Evolutionary conservation across 2,797 vertebrate genomes (phyloP).

Genomic region (Melanotaenia maccullochi): DNA sequence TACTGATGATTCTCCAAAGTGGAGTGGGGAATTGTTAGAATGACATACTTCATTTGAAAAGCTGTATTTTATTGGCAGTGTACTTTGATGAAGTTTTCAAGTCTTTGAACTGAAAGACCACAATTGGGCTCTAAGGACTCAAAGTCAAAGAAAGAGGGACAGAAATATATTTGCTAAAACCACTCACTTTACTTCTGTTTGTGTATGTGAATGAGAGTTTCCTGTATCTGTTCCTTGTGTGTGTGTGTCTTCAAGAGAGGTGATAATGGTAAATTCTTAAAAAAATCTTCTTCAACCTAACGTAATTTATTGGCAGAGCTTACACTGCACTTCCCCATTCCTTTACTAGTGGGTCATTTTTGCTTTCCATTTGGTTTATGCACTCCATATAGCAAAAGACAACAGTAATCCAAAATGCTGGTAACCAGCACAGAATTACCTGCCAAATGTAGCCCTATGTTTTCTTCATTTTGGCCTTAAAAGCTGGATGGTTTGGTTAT

Average conservation of each 20-base stretch:
- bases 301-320: conserved; percentile 61
- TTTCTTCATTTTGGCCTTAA: conserved; percentile 30
- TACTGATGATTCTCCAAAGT: conserved; percentile 31
- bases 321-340: conserved; percentile 19
- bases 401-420: conserved; percentile 35
- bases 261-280: conserved; percentile 31
- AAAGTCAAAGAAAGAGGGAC: conserved; percentile 75
- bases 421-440: conserved; percentile 17
- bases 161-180: conserved; percentile 21
- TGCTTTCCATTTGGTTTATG: conserved; percentile 18
- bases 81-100: conserved; percentile 60
- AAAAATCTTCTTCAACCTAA: conserved; percentile 45
- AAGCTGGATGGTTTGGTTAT: conserved; percentile 28
- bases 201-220: conserved; percentile 8
- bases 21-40: conserved; percentile 50
- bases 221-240: conserved; percentile 22
- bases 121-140: conserved; percentile 31
- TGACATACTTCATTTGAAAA: conserved; percentile 63
- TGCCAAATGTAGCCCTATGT: conserved; percentile 1
- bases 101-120: conserved; percentile 52
- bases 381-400: conserved; percentile 40
- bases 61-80: conserved; percentile 52
- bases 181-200: conserved; percentile 62
- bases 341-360: conserved; percentile 19
- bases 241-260: neutral